phyloP scores from a whole-genome alignment of 1,140 invertebrate species.

The Spodoptera litura region DNA sequence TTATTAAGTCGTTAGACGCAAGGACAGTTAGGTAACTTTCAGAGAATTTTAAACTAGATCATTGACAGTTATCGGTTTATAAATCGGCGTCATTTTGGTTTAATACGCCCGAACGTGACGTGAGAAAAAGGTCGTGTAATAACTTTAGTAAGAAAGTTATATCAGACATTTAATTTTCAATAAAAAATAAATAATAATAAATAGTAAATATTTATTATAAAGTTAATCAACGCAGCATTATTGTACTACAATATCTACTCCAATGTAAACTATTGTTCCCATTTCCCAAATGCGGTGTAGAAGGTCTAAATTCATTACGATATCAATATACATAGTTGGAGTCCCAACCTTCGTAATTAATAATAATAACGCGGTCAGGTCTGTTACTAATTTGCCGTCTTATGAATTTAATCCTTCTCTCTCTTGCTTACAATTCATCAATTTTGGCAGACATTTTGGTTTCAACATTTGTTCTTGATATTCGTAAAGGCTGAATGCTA shows the following conservation, averaged over 20 bases:
- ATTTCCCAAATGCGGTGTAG: slow-evolving; percentile 1
- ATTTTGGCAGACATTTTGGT: background rate
- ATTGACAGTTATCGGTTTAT: too few species aligned
- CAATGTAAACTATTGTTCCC: background rate
- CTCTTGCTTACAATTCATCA: slow-evolving; percentile 14
- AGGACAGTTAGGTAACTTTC: background rate
- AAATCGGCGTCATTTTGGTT: too few species aligned
- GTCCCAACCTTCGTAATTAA: slow-evolving; percentile 13
- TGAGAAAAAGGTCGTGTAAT: too few species aligned
- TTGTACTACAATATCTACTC: too few species aligned
- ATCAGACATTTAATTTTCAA: too few species aligned
- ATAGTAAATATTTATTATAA: too few species aligned
- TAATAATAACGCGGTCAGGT: slow-evolving; percentile 13
- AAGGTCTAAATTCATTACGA: slow-evolving; percentile 21
- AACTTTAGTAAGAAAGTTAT: too few species aligned
- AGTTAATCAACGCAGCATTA: too few species aligned
- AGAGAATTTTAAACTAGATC: too few species aligned
- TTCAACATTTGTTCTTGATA: background rate
- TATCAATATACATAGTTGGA: slow-evolving; percentile 13
- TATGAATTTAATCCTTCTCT: slow-evolving; percentile 20
- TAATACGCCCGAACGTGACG: too few species aligned
- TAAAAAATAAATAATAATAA: too few species aligned
- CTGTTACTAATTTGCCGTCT: slow-evolving; percentile 18
- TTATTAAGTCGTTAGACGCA: background rate
- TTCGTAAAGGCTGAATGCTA: background rate